phyloP scores from a whole-genome alignment of 2,888 invertebrate species.

The Drosophila helvetica region DNA sequence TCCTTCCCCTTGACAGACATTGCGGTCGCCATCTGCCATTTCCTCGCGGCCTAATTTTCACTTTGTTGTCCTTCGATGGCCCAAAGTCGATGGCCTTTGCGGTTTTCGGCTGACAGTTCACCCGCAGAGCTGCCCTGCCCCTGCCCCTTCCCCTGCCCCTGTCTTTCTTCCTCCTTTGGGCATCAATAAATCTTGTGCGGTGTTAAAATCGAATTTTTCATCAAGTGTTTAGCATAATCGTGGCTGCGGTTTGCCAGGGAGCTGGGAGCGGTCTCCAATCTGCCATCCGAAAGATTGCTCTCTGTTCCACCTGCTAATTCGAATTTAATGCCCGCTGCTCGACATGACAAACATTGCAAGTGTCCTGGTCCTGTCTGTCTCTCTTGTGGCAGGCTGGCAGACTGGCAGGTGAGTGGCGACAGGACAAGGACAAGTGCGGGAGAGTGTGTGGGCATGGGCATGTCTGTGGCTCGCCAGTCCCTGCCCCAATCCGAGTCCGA shows the following conservation, averaged over 20 bases:
- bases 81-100: slow-evolving; percentile 51
- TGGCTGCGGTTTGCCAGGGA: neutral
- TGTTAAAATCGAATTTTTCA: slow-evolving; percentile 66
- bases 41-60: slow-evolving; percentile 62
- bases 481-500: slow-evolving; percentile 6
- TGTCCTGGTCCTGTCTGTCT: slow-evolving; percentile 27
- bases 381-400: neutral
- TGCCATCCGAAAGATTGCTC: slow-evolving; percentile 7
- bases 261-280: neutral
- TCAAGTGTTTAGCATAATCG: slow-evolving; percentile 49
- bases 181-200: slow-evolving; percentile 64
- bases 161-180: slow-evolving; percentile 8
- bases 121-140: slow-evolving; percentile 18
- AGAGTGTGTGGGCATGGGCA: slow-evolving; percentile 10
- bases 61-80: slow-evolving; percentile 55
- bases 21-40: slow-evolving; percentile 61
- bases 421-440: neutral
- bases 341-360: slow-evolving; percentile 65
- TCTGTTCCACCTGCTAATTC: slow-evolving; percentile 58
- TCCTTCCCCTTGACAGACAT: slow-evolving; percentile 63
- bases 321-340: slow-evolving; percentile 69
- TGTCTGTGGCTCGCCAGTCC: slow-evolving; percentile 14
- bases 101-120: slow-evolving; percentile 51
- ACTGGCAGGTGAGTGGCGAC: slow-evolving; percentile 1
- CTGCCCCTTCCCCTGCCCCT: neutral